These are phyloP conservation scores for Pagrus major DNA, from an alignment of 2,113 vertebrate species.

Conservation along the genomic window DNA sequence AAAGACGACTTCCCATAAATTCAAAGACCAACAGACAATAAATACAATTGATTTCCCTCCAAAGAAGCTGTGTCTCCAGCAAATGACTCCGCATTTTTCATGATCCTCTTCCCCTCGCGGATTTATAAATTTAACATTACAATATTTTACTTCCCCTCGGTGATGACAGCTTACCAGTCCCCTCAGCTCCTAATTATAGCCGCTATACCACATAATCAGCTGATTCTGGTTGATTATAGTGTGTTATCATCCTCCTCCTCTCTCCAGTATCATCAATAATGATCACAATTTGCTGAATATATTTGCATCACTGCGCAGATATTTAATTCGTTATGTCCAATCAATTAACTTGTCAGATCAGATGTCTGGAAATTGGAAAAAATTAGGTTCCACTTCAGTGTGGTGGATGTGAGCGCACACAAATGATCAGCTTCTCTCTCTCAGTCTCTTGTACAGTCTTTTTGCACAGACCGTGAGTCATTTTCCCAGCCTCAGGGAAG, in stretches of 20 bases:
- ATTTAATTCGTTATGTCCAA: constrained; percentile 66
- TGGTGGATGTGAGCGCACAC: constrained; percentile 36
- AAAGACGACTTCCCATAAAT: no score
- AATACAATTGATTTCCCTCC: background rate
- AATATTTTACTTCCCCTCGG: background rate
- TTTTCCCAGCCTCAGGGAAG: constrained; percentile 75
- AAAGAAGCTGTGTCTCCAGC: background rate
- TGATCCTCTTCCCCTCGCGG: no score
- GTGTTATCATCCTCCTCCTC: constrained; percentile 13
- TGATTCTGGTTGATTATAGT: constrained; percentile 31
- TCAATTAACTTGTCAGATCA: constrained; percentile 71
- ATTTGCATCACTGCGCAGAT: constrained; percentile 50
- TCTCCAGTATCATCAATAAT: constrained; percentile 58
- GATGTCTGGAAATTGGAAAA: constrained; percentile 59
- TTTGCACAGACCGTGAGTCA: constrained; percentile 69
- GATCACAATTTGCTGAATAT: constrained; percentile 40
- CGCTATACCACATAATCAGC: background rate
- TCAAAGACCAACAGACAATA: no score
- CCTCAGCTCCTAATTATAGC: constrained; percentile 31
- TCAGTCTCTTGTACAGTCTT: constrained; percentile 29
- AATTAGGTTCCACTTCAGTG: constrained; percentile 48
- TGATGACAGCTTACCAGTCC: background rate
- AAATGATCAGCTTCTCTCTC: constrained; percentile 48
- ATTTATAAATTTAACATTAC: background rate
- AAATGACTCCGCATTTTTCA: background rate